Conservation (phyloP, 2,113 vertebrate genomes). For the Nematolebias whitei region DNA sequence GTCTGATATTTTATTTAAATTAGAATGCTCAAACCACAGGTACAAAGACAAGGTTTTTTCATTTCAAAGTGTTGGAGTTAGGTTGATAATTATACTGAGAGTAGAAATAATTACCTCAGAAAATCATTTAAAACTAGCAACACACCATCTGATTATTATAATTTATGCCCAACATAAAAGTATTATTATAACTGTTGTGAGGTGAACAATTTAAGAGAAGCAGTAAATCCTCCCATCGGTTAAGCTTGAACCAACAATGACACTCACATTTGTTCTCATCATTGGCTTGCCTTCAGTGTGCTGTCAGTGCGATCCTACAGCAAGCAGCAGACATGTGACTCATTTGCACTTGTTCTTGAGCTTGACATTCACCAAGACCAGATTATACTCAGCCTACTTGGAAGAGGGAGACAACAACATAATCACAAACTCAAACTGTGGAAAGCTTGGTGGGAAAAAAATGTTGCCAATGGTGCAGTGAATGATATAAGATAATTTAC, state of each 20-base stretch:
- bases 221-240: not conserved
- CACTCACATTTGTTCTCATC: conserved; percentile 2
- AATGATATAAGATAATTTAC: no score
- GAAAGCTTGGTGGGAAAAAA: no score
- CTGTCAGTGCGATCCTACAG: conserved; percentile 16
- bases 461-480: no score
- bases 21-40: not conserved
- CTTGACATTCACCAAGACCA: conserved; percentile 14
- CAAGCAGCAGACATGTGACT: conserved; percentile 31
- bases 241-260: not conserved
- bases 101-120: no score
- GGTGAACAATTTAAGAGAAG: not conserved
- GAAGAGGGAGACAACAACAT: no score
- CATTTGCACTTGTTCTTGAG: conserved; percentile 37
- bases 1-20: not conserved
- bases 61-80: no score
- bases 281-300: conserved; percentile 4
- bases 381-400: no score
- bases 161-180: no score
- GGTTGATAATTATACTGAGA: no score
- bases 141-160: not conserved
- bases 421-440: no score
- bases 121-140: not conserved
- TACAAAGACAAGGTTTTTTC: no score
- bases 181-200: no score